These are phyloP conservation scores for Hystrix cristata DNA, from an alignment of 2,113 vertebrate species.

Conservation along the genomic window DNA sequence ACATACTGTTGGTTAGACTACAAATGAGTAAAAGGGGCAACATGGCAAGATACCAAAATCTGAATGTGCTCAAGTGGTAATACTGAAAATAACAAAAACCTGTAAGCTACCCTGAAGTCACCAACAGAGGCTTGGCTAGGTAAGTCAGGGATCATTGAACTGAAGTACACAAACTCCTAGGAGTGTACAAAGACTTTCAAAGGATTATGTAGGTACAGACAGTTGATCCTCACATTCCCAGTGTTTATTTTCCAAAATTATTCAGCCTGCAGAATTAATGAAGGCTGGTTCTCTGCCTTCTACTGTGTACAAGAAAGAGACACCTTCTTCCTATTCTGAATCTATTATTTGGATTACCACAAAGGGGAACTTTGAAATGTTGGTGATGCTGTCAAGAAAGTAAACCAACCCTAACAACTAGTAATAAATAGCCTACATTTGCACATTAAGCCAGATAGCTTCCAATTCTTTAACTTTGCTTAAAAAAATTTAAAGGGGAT, in stretches of 20 bases:
- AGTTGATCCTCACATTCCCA: conserved; percentile 33
- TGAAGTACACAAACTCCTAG: not conserved
- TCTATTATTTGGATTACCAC: not conserved
- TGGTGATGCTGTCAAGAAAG: conserved; percentile 48
- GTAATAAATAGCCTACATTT: conserved; percentile 2
- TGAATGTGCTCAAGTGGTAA: not conserved
- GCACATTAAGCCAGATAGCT: not conserved
- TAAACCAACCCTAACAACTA: conserved; percentile 8
- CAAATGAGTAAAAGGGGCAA: not conserved
- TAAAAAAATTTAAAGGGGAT: conserved; percentile 22
- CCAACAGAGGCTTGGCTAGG: conserved; percentile 10
- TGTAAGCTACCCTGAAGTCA: not conserved
- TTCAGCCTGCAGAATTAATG: not conserved
- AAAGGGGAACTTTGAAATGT: not conserved
- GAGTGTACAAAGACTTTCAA: not conserved
- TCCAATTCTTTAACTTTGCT: conserved; percentile 49
- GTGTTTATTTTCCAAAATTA: conserved; percentile 37
- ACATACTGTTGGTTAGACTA: not conserved
- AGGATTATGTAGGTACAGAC: not conserved
- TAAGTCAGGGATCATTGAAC: not conserved
- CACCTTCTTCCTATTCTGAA: not conserved
- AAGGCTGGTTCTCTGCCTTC: not conserved
- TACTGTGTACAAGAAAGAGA: conserved; percentile 23
- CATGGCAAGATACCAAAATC: not conserved
- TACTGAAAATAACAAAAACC: conserved; percentile 4